Percentiles rank a stretch among this genome's conserved stretches.
Conservation (phyloP, 1,140 invertebrate genomes). For the Heliothis subflexa region DNA sequence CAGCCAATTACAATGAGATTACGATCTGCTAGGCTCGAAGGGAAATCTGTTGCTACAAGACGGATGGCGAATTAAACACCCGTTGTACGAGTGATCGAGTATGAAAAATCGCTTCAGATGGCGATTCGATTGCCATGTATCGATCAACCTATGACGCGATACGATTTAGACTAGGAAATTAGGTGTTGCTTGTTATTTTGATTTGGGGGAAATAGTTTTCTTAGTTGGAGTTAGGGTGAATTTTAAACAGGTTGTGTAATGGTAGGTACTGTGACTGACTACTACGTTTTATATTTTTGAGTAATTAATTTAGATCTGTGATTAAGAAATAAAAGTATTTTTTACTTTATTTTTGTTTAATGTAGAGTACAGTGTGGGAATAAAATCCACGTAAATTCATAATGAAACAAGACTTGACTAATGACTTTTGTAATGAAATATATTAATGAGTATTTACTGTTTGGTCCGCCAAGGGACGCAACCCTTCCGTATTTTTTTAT, state of each 20-base stretch:
- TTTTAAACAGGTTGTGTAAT: no score
- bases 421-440: constrained; percentile 26
- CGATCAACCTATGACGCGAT: constrained; percentile 64
- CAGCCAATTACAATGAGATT: constrained; percentile 32
- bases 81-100: constrained; percentile 75
- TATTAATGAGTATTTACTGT: constrained; percentile 31
- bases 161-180: constrained; percentile 54
- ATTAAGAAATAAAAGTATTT: no score
- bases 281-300: no score
- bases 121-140: constrained; percentile 63
- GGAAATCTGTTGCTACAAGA: constrained; percentile 67
- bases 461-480: constrained; percentile 42
- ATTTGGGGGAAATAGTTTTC: background rate
- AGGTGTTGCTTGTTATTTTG: constrained; percentile 27
- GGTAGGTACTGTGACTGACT: background rate
- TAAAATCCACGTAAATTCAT: background rate
- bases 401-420: constrained; percentile 3
- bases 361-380: background rate
- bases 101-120: constrained; percentile 79
- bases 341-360: no score
- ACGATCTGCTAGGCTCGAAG: constrained; percentile 29
- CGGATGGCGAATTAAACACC: constrained; percentile 79
- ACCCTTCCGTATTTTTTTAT: constrained; percentile 58
- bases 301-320: no score
- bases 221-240: background rate